Conservation (phyloP, 2,797 vertebrate species). For the Macrochelys suwanniensis region DNA sequence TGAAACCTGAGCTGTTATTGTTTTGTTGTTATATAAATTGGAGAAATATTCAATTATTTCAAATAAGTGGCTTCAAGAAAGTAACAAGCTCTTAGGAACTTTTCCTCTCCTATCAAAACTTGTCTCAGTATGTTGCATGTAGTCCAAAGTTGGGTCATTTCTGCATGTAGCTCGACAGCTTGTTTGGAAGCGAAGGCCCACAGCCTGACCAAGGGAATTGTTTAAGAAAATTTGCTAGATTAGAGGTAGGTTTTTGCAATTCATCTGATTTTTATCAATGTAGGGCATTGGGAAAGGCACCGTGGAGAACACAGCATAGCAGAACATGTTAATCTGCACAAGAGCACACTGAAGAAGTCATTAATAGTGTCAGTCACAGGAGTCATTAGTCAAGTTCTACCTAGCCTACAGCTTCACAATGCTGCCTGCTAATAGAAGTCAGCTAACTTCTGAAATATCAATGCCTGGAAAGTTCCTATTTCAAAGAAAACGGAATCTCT, state of each 20-base stretch:
- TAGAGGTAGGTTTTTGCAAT: background rate
- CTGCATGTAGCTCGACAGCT: background rate
- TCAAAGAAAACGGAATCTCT: slow-evolving; percentile 15
- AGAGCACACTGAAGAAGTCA: slow-evolving; percentile 4
- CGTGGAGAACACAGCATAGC: background rate
- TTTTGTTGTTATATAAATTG: background rate
- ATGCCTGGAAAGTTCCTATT: slow-evolving; percentile 10
- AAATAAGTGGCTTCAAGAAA: background rate
- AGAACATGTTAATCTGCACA: background rate
- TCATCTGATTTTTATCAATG: background rate
- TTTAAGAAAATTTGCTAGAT: slow-evolving; percentile 12
- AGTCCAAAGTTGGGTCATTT: background rate
- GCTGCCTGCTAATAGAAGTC: background rate
- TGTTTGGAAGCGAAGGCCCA: background rate
- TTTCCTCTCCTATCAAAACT: background rate
- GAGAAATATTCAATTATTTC: background rate
- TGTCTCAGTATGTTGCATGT: background rate
- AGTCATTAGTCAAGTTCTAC: background rate
- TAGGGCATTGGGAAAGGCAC: background rate
- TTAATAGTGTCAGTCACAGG: slow-evolving; percentile 42
- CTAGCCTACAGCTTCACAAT: slow-evolving; percentile 1
- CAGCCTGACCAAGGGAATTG: background rate
- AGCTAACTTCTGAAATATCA: slow-evolving; percentile 19
- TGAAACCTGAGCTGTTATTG: background rate
- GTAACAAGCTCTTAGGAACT: background rate